A percentile compares a stretch with the other conserved stretches of the same genome.
phyloP scores from a whole-genome alignment of 2,888 invertebrate genomes.

The Busseola fusca region DNA sequence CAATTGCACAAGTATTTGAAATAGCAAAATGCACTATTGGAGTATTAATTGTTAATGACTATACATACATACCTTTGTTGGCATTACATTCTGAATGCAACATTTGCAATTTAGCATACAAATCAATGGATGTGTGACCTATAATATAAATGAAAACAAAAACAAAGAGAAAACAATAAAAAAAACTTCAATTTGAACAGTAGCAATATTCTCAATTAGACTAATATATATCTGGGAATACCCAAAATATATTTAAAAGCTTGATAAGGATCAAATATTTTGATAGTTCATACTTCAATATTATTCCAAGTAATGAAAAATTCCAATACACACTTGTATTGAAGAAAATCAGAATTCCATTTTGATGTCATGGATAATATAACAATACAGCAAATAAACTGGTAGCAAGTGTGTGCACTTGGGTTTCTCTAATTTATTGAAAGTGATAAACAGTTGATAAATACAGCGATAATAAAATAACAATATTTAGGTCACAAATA shows the following conservation, averaged over 20 bases:
- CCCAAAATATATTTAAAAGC: background rate
- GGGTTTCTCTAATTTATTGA: conserved; percentile 29
- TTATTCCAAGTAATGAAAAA: conserved; percentile 16
- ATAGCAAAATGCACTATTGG: conserved; percentile 4
- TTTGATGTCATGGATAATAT: conserved; percentile 24
- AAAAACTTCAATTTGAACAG: background rate
- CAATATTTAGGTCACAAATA: conserved; percentile 7
- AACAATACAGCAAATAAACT: conserved; percentile 37
- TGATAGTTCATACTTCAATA: conserved; percentile 7
- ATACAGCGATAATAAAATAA: conserved; percentile 14
- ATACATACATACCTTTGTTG: background rate
- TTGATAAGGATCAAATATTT: conserved; percentile 13
- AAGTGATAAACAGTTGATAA: conserved; percentile 4
- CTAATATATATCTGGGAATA: background rate
- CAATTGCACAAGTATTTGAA: background rate
- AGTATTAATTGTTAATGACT: conserved; percentile 2
- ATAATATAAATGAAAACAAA: background rate
- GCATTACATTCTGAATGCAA: conserved; percentile 4
- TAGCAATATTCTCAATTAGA: background rate
- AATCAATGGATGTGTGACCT: background rate
- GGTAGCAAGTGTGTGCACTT: conserved; percentile 24
- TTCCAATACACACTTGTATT: conserved; percentile 9
- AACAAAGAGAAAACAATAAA: background rate
- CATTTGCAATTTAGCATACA: background rate
- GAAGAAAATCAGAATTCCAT: conserved; percentile 34